phyloP scores from a whole-genome alignment of 2,113 vertebrate species.

The Dinomys branickii region DNA sequence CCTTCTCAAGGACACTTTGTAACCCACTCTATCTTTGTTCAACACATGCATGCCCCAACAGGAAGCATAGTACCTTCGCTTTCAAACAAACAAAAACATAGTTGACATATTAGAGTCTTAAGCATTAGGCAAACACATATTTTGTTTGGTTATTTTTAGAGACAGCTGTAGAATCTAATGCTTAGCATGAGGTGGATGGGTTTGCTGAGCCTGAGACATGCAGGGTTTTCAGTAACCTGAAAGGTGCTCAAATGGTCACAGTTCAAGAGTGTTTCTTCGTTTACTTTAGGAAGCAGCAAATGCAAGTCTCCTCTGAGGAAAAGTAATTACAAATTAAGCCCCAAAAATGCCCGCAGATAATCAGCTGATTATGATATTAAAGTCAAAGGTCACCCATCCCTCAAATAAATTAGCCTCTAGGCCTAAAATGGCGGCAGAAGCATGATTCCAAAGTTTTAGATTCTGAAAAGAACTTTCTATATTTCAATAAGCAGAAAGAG shows the following conservation, averaged over 20 bases:
- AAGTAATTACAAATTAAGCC: neutral
- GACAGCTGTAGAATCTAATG: neutral
- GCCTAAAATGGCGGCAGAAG: neutral
- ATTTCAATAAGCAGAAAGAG: neutral
- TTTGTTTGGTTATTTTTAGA: neutral
- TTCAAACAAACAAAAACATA: neutral
- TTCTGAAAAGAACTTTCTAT: neutral
- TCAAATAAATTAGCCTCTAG: neutral
- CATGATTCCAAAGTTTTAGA: neutral
- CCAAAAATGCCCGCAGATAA: neutral
- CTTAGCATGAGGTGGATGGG: neutral
- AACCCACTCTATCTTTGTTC: neutral
- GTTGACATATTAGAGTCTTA: neutral
- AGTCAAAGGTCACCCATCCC: neutral
- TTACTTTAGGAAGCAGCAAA: neutral
- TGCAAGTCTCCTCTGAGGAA: neutral
- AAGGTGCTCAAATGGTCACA: neutral
- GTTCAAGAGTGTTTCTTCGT: neutral
- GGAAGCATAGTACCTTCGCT: neutral
- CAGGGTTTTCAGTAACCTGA: neutral
- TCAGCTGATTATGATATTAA: neutral
- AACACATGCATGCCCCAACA: neutral
- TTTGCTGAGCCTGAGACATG: neutral
- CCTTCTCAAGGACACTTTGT: neutral
- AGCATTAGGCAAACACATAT: neutral